A percentile compares a stretch with the other conserved stretches of the same genome.
phyloP scores from a whole-genome alignment of 2,113 vertebrate species.

The Oriolus oriolus region DNA sequence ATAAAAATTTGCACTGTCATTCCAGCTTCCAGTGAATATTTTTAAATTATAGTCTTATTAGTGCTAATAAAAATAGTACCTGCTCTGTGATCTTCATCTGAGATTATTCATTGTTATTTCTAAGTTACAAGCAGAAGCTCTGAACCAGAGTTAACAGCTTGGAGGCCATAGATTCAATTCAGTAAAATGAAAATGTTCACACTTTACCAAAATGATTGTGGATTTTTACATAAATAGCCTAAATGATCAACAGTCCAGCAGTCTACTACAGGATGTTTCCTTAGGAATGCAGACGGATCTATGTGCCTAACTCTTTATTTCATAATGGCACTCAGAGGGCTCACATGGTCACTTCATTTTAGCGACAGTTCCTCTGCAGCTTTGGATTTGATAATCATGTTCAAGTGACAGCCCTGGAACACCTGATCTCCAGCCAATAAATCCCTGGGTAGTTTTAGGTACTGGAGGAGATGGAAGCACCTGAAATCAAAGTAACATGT shows the following conservation, averaged over 20 bases:
- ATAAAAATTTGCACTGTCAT: not conserved
- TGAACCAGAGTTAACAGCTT: not conserved
- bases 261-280: not conserved
- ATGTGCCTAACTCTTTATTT: not conserved
- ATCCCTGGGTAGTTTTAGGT: slow-evolving; percentile 79
- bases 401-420: slow-evolving; percentile 73
- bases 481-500: slow-evolving; percentile 49
- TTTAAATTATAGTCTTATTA: not conserved
- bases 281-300: not conserved
- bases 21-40: not conserved
- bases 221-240: not conserved
- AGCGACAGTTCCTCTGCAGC: slow-evolving; percentile 73
- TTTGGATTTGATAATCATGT: slow-evolving; percentile 10
- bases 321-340: slow-evolving; percentile 54
- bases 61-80: not conserved
- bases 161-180: not conserved
- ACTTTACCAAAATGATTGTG: not conserved
- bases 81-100: not conserved
- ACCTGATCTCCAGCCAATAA: slow-evolving; percentile 85
- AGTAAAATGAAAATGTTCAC: not conserved
- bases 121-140: not conserved
- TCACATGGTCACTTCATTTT: slow-evolving; percentile 71
- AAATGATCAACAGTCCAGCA: not conserved
- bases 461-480: slow-evolving; percentile 79
- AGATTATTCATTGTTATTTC: not conserved